These are phyloP conservation scores for Microcaecilia unicolor DNA, from an alignment of 2,797 vertebrate genomes.

Conservation along the genomic window DNA sequence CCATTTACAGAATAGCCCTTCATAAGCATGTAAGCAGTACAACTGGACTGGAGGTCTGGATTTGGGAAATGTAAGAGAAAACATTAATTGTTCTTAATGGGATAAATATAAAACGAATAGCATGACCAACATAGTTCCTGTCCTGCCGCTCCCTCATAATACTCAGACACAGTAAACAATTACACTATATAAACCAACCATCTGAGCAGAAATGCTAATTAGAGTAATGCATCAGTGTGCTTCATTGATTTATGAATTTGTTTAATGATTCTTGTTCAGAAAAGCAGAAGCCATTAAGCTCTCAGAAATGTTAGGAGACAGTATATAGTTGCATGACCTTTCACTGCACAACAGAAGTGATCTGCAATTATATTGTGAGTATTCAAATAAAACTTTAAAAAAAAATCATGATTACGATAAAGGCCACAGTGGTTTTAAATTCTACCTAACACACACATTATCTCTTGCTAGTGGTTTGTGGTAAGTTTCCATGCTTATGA, in stretches of 20 bases:
- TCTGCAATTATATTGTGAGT: constrained; percentile 17
- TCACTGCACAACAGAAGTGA: constrained; percentile 18
- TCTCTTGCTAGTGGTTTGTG: no score
- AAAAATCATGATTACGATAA: background rate
- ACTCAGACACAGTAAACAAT: constrained; percentile 60
- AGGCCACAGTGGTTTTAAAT: background rate
- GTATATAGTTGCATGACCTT: constrained; percentile 39
- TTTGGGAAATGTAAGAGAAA: no score
- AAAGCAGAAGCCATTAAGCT: constrained; percentile 45
- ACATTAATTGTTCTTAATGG: constrained; percentile 6
- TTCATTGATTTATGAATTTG: constrained; percentile 87
- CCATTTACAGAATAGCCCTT: no score
- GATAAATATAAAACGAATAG: constrained; percentile 23
- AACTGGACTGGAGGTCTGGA: no score
- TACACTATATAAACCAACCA: constrained; percentile 76
- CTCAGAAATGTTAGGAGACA: constrained; percentile 47
- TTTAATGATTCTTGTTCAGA: constrained; percentile 57
- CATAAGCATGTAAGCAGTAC: no score
- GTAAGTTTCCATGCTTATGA: background rate
- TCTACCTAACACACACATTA: background rate
- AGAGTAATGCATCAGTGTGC: constrained; percentile 79
- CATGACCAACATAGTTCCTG: constrained; percentile 26
- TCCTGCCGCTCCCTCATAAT: constrained; percentile 24
- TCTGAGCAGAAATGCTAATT: constrained; percentile 83
- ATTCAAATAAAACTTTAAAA: constrained; percentile 15